Conservation (phyloP, 2,888 invertebrate species). For the Onthophagus sagittarius region DNA sequence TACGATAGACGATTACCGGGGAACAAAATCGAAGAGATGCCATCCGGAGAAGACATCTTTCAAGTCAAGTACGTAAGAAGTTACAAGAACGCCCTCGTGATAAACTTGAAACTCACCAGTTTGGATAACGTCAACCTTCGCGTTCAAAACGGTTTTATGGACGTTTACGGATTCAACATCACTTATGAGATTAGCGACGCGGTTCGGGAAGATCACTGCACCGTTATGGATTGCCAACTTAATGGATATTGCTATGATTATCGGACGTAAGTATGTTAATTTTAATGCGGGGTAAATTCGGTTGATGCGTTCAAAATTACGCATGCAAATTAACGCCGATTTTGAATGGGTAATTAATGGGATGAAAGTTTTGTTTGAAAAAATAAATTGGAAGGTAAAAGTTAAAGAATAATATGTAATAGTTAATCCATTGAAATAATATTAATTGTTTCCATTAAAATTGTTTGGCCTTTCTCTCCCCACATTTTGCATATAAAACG, state of each 20-base stretch:
- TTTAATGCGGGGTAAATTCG: not conserved
- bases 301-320: not conserved
- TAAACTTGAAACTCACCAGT: slow-evolving; percentile 69
- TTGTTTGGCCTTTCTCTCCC: not conserved
- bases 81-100: slow-evolving; percentile 70
- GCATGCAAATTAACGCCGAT: not conserved
- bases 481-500: not conserved
- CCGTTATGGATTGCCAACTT: slow-evolving; percentile 76
- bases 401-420: too few relatives aligned
- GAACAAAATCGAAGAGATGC: slow-evolving; percentile 59
- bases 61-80: slow-evolving; percentile 61
- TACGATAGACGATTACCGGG: slow-evolving; percentile 32
- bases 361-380: not conserved
- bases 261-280: slow-evolving; percentile 61
- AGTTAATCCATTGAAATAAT: too few relatives aligned
- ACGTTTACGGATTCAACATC: slow-evolving; percentile 89
- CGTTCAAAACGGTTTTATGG: slow-evolving; percentile 73
- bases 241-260: slow-evolving; percentile 79
- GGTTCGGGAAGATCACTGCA: slow-evolving; percentile 63
- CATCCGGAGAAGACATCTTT: slow-evolving; percentile 72
- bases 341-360: not conserved
- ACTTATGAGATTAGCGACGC: slow-evolving; percentile 75
- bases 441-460: not conserved
- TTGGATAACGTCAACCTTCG: slow-evolving; percentile 65
- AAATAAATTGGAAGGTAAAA: not conserved